Base-by-base conservation (phyloP, 2,113 vertebrate genomes). In the Dolichotis patagonum region DNA sequence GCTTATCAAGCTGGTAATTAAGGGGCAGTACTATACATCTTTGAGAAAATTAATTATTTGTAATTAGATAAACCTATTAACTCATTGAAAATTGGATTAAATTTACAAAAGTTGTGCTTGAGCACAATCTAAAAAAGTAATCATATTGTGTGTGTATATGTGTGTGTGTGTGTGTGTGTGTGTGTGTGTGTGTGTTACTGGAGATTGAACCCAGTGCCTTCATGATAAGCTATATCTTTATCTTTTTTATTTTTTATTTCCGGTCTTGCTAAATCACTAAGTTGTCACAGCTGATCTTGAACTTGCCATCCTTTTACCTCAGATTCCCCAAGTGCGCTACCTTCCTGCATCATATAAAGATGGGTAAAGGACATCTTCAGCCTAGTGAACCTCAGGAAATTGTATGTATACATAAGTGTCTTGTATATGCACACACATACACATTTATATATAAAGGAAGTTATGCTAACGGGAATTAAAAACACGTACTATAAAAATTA, bases 241-340 rank as follows among this genome's bases (percentile, higher is more conserved):
- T 49, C 3, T 30, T 78, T 78, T 49, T 49, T 26, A 5, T 32
- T 43, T 58, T 56, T 54, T 56, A 6, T 56, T 81, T 17, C 17
- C 63, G 54, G 17, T 69, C 65, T 83, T 49, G 46, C 46, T 52
- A 10, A 19, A 19, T 77, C 41, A 16, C 75, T 49, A 49, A 49
- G 2, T 11, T 32, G 28, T 52, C 14, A 32, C 14, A 41, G 49
- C 30, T 32, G 17, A 52, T 49, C 43, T 60, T 49, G 58, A 28
- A 43, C 43, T 41, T 60, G n/a, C 6, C 32, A 41, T 71, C 58
- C 52, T 35, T 10, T 32, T 81, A 35, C 52, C 17, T 22, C 49
- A 22, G 41, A 5, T 5, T 11, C 0, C 52, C 0, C 5, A 1
- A 0, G 3, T 4, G 30, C 32, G 35, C 16, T 4, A 4, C 20